Conservation (phyloP, 2,113 vertebrate species). For the Azemiops feae region DNA sequence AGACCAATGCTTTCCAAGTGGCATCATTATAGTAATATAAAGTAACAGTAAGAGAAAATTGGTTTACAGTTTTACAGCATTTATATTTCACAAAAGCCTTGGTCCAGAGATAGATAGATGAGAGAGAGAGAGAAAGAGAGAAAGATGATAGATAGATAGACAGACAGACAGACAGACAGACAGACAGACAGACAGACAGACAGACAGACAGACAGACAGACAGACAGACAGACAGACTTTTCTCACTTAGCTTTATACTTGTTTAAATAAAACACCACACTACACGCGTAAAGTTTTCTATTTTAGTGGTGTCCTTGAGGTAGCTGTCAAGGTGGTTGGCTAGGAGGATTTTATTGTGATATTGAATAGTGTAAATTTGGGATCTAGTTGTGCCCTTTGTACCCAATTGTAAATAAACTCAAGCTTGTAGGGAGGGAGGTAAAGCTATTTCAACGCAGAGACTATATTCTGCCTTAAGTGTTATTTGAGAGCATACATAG, state of each 20-base stretch:
- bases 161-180: too few species aligned
- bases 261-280: neutral
- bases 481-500: neutral
- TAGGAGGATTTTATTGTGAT: conserved; percentile 40
- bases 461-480: conserved; percentile 21
- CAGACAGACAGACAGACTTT: neutral
- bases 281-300: neutral
- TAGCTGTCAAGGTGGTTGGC: conserved; percentile 32
- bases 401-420: conserved; percentile 40
- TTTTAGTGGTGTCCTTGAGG: conserved; percentile 39
- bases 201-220: too few species aligned
- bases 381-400: conserved; percentile 38
- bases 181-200: too few species aligned
- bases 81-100: conserved; percentile 26
- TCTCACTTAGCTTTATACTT: conserved; percentile 9
- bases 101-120: neutral
- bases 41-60: conserved; percentile 39
- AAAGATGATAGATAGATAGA: too few species aligned
- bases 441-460: conserved; percentile 39
- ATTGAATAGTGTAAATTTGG: conserved; percentile 30
- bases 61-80: conserved; percentile 25
- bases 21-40: conserved; percentile 31
- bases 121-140: too few species aligned
- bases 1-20: conserved; percentile 42
- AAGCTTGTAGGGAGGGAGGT: conserved; percentile 30